Conservation (phyloP, 2,797 vertebrate genomes). For the Leptoclinus maculatus region DNA sequence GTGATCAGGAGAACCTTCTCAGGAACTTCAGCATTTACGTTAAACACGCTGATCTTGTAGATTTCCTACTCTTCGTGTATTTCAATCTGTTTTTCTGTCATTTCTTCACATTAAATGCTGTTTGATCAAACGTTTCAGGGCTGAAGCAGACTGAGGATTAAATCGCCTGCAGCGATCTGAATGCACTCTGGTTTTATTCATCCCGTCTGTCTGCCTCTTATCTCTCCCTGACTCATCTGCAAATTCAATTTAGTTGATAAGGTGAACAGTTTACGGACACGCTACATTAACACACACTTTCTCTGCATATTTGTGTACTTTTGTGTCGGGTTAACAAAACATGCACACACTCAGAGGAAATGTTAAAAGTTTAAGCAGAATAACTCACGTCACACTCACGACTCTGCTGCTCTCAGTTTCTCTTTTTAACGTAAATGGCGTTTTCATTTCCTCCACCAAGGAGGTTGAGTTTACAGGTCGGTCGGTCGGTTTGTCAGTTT, state of each 20-base stretch:
- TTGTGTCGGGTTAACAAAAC: not conserved
- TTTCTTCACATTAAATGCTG: conserved; percentile 4
- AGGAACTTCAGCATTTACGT: not conserved
- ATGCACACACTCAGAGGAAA: not conserved
- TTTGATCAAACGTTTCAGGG: conserved; percentile 33
- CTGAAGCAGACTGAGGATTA: conserved; percentile 12
- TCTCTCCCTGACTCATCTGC: conserved; percentile 36
- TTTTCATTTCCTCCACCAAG: too few relatives aligned
- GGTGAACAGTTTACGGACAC: conserved; percentile 21
- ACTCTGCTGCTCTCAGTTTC: not conserved
- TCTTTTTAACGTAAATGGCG: not conserved
- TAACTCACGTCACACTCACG: not conserved
- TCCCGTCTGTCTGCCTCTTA: conserved; percentile 37
- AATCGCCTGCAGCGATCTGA: conserved; percentile 23
- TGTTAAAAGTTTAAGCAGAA: not conserved
- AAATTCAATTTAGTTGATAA: conserved; percentile 56
- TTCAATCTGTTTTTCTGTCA: conserved; percentile 25
- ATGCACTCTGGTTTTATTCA: conserved; percentile 34
- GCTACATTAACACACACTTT: not conserved
- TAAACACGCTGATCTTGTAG: conserved; percentile 3
- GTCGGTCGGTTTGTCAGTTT: not conserved
- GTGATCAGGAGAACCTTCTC: not conserved
- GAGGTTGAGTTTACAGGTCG: too few relatives aligned
- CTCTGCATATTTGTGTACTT: conserved; percentile 9
- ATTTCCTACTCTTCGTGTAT: conserved; percentile 8